A percentile compares a stretch with the other conserved stretches of the same genome.
Conservation (phyloP, 2,888 invertebrate species). For the Acrobasis consociella region DNA sequence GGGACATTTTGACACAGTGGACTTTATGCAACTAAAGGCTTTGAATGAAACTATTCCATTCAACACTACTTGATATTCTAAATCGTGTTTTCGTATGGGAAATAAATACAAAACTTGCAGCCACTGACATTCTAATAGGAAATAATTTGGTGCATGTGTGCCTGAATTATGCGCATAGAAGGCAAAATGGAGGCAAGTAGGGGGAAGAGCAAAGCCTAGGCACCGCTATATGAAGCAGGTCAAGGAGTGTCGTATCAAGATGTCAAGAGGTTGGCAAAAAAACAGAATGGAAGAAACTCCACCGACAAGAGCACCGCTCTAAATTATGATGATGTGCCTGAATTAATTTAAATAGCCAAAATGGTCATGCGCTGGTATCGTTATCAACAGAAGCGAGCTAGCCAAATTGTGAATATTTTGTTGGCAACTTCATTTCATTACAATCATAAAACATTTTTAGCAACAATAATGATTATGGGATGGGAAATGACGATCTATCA, state of each 20-base stretch:
- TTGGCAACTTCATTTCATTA: constrained; percentile 12
- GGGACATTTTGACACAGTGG: too few species aligned
- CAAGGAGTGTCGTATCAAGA: too few species aligned
- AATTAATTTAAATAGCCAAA: constrained; percentile 17
- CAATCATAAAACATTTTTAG: not conserved
- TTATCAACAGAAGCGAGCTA: constrained; percentile 22
- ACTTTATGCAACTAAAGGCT: too few species aligned
- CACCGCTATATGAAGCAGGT: too few species aligned
- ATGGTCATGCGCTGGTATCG: constrained; percentile 17
- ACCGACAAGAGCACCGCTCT: too few species aligned
- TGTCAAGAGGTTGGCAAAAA: too few species aligned
- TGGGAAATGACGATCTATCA: constrained; percentile 5
- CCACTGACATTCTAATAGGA: constrained; percentile 11
- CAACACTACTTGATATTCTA: constrained; percentile 1
- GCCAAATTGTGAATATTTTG: constrained; percentile 18
- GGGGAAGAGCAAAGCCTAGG: too few species aligned
- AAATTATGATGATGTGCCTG: too few species aligned
- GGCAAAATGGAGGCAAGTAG: too few species aligned
- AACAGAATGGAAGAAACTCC: too few species aligned
- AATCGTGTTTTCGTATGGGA: not conserved
- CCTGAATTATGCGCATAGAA: too few species aligned
- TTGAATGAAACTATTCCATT: not conserved
- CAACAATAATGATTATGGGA: not conserved
- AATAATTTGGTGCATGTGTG: constrained; percentile 18
- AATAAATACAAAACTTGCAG: not conserved